phyloP scores from a whole-genome alignment of 2,797 vertebrate species.

The Microctenopoma steveboyesi region DNA sequence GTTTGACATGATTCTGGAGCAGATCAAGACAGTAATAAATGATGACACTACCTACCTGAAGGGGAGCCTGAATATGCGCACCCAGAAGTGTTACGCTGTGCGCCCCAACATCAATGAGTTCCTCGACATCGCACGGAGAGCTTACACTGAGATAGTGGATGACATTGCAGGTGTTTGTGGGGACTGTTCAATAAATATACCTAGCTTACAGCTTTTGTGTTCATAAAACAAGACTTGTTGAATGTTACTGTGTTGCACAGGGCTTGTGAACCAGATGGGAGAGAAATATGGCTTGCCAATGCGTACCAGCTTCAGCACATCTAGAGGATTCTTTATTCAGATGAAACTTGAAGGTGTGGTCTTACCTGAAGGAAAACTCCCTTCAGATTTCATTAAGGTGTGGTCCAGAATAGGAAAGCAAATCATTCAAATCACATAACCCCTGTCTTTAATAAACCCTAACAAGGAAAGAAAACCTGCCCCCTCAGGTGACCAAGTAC shows the following conservation, averaged over 20 bases:
- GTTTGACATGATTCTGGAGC: constrained; percentile 91
- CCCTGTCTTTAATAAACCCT: too few species aligned
- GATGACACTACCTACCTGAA: constrained; percentile 91
- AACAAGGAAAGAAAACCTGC: background rate
- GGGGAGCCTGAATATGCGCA: constrained; percentile 95
- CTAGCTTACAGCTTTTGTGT: background rate
- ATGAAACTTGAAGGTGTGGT: constrained; percentile 86
- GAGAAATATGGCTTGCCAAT: constrained; percentile 90
- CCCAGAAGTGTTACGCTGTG: constrained; percentile 97
- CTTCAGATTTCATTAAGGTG: constrained; percentile 96
- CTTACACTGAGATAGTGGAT: constrained; percentile 96
- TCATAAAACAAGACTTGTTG: background rate
- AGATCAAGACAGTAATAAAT: constrained; percentile 95
- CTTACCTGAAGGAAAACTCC: constrained; percentile 86
- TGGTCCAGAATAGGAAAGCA: background rate
- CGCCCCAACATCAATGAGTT: constrained; percentile 94
- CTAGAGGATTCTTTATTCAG: constrained; percentile 96
- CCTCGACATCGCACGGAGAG: constrained; percentile 93
- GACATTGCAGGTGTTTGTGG: constrained; percentile 90
- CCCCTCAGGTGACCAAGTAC: constrained; percentile 87
- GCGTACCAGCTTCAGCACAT: constrained; percentile 93
- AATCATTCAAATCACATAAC: background rate
- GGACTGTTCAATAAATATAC: background rate
- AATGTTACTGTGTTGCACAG: constrained; percentile 70
- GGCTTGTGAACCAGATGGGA: constrained; percentile 89